Evolutionary conservation across 2,797 vertebrate genomes (phyloP).

Genomic region (Acropternis orthonyx): DNA sequence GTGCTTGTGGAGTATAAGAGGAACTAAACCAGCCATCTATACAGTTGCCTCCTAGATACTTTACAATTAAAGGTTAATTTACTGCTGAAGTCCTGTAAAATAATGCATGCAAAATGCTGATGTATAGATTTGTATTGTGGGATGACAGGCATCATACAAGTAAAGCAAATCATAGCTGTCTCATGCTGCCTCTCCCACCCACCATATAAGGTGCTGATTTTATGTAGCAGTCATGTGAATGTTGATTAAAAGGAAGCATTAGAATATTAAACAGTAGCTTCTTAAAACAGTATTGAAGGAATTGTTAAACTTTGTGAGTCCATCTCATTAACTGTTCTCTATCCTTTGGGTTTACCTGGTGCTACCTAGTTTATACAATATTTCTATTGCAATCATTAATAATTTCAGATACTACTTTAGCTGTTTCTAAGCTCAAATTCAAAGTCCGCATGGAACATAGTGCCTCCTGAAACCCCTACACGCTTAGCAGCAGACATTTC

Average conservation of each 20-base stretch:
- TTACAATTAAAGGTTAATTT: not conserved
- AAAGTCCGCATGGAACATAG: fast-evolving
- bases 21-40: not conserved
- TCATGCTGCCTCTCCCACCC: not conserved
- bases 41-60: not conserved
- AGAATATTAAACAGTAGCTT: not conserved
- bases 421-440: not conserved
- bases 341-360: not conserved
- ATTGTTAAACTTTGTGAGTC: not conserved
- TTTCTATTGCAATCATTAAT: not conserved
- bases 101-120: not conserved
- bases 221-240: not conserved
- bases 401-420: not conserved
- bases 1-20: not conserved
- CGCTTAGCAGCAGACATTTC: slow-evolving; percentile 39
- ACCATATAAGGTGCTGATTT: not conserved
- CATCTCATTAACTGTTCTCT: not conserved
- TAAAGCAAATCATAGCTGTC: not conserved
- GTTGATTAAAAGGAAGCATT: not conserved
- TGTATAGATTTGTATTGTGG: not conserved
- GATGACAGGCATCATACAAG: not conserved
- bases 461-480: not conserved
- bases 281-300: not conserved
- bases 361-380: not conserved
- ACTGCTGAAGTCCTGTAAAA: not conserved